Conservation (phyloP, 2,113 vertebrate genomes). For the Cavia aperea region DNA sequence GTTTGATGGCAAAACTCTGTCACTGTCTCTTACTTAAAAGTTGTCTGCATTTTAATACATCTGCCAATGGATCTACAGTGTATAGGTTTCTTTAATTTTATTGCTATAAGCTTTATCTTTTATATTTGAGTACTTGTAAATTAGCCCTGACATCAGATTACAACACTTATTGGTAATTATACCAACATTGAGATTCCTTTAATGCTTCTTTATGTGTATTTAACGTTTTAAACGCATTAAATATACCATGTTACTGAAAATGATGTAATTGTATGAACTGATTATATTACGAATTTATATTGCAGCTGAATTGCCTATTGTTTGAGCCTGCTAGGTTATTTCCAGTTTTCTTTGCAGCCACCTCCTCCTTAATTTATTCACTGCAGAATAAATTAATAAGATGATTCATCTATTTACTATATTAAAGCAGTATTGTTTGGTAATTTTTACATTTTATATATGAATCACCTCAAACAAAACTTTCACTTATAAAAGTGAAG, state of each 20-base stretch:
- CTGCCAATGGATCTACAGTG: background rate
- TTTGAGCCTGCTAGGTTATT: background rate
- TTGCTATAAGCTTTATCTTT: background rate
- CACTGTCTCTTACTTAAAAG: slow-evolving; percentile 12
- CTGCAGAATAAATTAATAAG: slow-evolving; percentile 7
- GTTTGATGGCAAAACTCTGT: background rate
- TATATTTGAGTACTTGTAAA: background rate
- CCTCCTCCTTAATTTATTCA: background rate
- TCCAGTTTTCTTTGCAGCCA: background rate
- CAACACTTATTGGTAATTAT: background rate
- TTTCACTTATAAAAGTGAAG: background rate
- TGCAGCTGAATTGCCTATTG: background rate
- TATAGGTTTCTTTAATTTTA: slow-evolving; percentile 3
- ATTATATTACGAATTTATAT: background rate
- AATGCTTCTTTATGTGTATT: background rate
- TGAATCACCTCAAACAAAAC: background rate
- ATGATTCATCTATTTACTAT: background rate
- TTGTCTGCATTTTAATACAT: background rate
- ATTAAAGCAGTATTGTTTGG: background rate
- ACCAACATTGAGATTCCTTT: background rate
- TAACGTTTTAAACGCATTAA: background rate
- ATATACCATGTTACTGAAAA: background rate
- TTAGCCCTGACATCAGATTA: background rate
- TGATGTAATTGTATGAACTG: background rate
- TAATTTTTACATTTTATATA: background rate